phyloP scores from a whole-genome alignment of 2,113 vertebrate species.

The Axis porcinus region DNA sequence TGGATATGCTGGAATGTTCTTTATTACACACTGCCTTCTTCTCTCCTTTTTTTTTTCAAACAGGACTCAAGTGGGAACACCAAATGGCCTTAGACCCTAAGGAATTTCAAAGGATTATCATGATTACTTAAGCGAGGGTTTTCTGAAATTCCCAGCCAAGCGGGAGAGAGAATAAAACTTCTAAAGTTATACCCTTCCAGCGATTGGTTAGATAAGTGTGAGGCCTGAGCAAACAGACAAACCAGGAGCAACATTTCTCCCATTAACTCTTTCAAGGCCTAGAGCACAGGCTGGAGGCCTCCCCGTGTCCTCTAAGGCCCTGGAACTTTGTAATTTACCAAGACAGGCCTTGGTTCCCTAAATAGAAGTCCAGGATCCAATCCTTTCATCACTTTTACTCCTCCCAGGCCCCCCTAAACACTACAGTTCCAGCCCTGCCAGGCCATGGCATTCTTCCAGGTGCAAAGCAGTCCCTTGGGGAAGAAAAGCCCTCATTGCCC shows the following conservation, averaged over 20 bases:
- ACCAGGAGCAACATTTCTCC: not conserved
- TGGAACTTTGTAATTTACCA: not conserved
- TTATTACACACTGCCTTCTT: not conserved
- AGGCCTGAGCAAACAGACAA: slow-evolving; percentile 47
- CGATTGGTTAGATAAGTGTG: slow-evolving; percentile 40
- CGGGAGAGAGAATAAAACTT: slow-evolving; percentile 45
- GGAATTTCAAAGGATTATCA: slow-evolving; percentile 55
- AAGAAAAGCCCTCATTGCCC: not conserved
- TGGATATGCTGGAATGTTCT: not conserved
- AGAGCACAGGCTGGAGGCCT: not conserved
- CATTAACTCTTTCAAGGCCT: slow-evolving; percentile 62
- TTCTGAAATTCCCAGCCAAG: slow-evolving; percentile 45
- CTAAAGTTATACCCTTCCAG: slow-evolving; percentile 37
- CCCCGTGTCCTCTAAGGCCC: not conserved
- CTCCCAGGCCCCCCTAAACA: not conserved
- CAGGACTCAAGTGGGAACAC: slow-evolving; percentile 39
- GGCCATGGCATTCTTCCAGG: not conserved
- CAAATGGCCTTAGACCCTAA: slow-evolving; percentile 43
- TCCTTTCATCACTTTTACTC: not conserved
- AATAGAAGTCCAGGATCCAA: not conserved
- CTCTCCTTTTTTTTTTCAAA: not conserved
- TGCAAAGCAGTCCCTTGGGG: not conserved
- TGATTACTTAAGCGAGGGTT: slow-evolving; percentile 57
- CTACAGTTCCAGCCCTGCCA: not conserved
- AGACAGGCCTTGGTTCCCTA: not conserved